Base-by-base conservation (phyloP, 2,888 invertebrate genomes). In the Plagodis dolabraria region DNA sequence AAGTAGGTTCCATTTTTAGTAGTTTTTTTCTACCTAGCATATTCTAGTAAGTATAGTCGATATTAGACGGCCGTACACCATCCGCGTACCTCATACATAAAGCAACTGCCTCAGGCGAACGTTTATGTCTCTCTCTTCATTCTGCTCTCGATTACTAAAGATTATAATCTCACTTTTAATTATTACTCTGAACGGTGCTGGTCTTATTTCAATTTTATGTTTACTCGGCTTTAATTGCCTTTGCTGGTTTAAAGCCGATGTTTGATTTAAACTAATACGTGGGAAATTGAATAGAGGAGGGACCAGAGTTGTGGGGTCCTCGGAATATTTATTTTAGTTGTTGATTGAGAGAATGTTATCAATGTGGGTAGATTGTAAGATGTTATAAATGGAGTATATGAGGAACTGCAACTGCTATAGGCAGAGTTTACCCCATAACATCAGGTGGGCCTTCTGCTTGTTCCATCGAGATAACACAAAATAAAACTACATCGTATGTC, bases 51-150 rank as follows among this genome's bases (percentile, higher is more conserved):
- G 2, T 22, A 22, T 22, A 22, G 22, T 22, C 22, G 22, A 22
- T 22, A 22, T 22, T 36, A 2, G 8, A 36, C n/a, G 50, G 36
- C 42, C 7, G 42, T 65, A 47, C 67, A 62, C 48, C 53, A 59
- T 66, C 77, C 38, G 9, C 8, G 38, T 9, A 8, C 38, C 38
- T n/a, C n/a, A n/a, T n/a, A n/a, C n/a, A n/a, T n/a, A n/a, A n/a
- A n/a, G n/a, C n/a, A 10, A 36, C 36, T 36, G 36, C 36, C 70
- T 54, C 53, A 66, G 76, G 77, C 77, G 52, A 70, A 57, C 63
- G 68, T 74, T 83, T 81, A 83, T 80, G 77, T 83, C 82, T 83
- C 74, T 76, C 75, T 83, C 78, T 74, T 74, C 73, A 77, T 74
- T 83, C 78, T 74, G 74, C 73, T 78, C 79, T 76, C 72, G 71